phyloP scores from a whole-genome alignment of 2,797 vertebrate species.

The Babyrousa celebensis region DNA sequence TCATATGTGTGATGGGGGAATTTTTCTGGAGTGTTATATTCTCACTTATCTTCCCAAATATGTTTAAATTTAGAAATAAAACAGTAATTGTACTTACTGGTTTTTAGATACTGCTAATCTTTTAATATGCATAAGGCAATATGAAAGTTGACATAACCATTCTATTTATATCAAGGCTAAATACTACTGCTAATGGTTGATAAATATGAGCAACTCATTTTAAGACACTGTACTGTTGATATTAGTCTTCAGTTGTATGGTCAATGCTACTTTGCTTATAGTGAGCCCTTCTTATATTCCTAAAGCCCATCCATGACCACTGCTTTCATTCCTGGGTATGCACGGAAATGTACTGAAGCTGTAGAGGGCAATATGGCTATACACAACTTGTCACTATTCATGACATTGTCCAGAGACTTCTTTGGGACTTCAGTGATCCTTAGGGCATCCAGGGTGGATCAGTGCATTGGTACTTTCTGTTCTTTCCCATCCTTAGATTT shows the following conservation, averaged over 20 bases:
- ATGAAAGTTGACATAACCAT: not conserved
- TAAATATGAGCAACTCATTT: not conserved
- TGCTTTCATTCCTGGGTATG: not conserved
- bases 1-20: not conserved
- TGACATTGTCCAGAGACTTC: not conserved
- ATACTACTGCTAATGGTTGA: not conserved
- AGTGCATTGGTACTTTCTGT: not conserved
- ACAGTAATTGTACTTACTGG: not conserved
- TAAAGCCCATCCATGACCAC: not conserved
- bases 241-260: not conserved
- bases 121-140: not conserved
- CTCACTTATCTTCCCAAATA: not conserved
- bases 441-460: rapidly evolving
- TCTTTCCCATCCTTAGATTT: not conserved
- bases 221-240: not conserved
- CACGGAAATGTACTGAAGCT: not conserved
- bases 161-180: not conserved
- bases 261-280: not conserved
- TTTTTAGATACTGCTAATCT: not conserved
- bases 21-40: not conserved
- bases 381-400: not conserved
- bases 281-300: not conserved
- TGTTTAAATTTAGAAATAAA: not conserved
- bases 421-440: not conserved
- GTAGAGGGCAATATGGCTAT: not conserved